These are phyloP conservation scores for Haplochromis burtoni DNA, from an alignment of 2,113 vertebrate genomes.

Conservation along the genomic window DNA sequence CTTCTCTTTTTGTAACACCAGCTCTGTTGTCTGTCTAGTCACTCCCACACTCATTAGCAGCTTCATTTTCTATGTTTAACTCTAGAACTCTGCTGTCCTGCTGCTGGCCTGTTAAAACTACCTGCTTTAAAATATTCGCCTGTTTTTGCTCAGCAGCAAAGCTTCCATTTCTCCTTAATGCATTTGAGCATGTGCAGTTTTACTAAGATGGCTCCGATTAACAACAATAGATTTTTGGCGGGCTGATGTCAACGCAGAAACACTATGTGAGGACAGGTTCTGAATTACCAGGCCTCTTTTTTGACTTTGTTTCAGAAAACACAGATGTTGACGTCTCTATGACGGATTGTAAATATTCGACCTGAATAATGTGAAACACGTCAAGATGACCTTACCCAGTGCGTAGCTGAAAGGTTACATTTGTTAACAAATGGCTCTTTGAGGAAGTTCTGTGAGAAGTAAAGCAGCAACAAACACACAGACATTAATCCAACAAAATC, in stretches of 20 bases:
- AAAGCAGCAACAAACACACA: neutral
- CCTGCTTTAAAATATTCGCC: neutral
- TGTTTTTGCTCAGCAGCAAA: neutral
- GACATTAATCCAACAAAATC: neutral
- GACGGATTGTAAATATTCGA: neutral
- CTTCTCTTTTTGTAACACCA: neutral
- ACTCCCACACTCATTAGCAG: neutral
- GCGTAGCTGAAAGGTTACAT: neutral
- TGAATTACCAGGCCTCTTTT: neutral
- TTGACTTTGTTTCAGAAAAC: neutral
- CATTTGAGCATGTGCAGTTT: neutral
- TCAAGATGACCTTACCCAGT: neutral
- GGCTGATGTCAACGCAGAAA: neutral
- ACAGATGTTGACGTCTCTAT: neutral
- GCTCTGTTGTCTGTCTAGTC: neutral
- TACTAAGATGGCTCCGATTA: neutral
- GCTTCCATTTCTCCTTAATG: neutral
- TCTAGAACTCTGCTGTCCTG: neutral
- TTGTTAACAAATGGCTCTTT: neutral
- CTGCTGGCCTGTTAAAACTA: neutral
- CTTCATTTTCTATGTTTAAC: neutral
- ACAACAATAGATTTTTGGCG: neutral
- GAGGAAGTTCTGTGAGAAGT: neutral
- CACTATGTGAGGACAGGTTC: neutral
- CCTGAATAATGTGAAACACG: neutral